Conservation (phyloP, 2,113 vertebrate species). For the Puntigrus tetrazona region DNA sequence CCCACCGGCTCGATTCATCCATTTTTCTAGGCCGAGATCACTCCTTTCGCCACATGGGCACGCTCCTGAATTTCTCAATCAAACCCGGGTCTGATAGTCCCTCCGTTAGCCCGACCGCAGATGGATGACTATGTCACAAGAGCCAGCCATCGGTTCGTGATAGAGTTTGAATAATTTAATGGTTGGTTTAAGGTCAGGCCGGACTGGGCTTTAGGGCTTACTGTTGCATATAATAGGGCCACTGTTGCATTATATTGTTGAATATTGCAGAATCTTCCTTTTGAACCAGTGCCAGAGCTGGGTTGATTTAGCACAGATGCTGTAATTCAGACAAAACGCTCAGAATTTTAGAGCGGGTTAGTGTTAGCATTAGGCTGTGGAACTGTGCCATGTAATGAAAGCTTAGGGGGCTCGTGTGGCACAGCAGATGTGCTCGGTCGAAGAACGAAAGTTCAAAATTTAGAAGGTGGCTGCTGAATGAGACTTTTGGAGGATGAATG, state of each 20-base stretch:
- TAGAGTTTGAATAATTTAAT: constrained; percentile 54
- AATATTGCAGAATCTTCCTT: constrained; percentile 35
- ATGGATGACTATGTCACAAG: constrained; percentile 26
- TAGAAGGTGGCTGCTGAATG: background rate
- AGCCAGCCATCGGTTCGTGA: constrained; percentile 27
- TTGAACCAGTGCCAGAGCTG: constrained; percentile 14
- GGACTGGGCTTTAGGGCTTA: constrained; percentile 20
- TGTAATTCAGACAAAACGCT: constrained; percentile 45
- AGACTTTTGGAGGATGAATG: background rate
- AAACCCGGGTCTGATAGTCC: background rate
- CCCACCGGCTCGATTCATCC: background rate
- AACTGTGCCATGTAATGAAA: constrained; percentile 21
- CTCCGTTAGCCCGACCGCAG: background rate
- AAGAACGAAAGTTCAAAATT: background rate
- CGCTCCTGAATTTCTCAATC: constrained; percentile 4
- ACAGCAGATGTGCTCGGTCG: background rate
- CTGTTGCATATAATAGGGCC: constrained; percentile 19
- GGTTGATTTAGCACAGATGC: constrained; percentile 36
- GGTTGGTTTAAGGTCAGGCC: constrained; percentile 47
- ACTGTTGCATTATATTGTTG: constrained; percentile 20
- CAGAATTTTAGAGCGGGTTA: constrained; percentile 29
- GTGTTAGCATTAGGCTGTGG: constrained; percentile 29
- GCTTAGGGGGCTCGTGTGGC: constrained; percentile 3
- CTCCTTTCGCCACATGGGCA: background rate
- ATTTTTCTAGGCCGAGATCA: background rate